Base-by-base conservation (phyloP, 2,888 invertebrate genomes). In the Tinea trinotella region DNA sequence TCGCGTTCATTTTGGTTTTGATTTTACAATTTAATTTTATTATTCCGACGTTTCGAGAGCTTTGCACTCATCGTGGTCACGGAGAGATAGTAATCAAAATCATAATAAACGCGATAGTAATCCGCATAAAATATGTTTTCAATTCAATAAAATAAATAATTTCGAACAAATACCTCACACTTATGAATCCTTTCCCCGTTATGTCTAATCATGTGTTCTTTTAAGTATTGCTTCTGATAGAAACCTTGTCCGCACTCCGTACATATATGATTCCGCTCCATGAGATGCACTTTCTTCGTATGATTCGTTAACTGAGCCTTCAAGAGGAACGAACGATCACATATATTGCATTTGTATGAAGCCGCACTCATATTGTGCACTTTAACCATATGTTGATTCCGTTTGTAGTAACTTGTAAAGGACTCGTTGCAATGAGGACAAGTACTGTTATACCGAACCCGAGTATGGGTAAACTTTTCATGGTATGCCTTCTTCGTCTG, bases 201-300 rank as follows among this genome's bases (percentile, higher is more conserved):
- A 58, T 85, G 84, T 2, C 76, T 79, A 0, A 84, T 65, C 84
- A 82, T 81, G 53, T 85, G 84, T 4, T 82, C 81, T 1, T 82
- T 77, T 1, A 84, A 58, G 0, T 73, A 73, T 7, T 80, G 80
- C 15, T 82, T 82, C 0, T 79, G 75, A 46, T 83, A 83, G 49
- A 84, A 84, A 0, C 78, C 79, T 52, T 76, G 77, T 0, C 80
- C 84, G 50, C 84, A 85, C 10, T 76, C 76, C 0, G 71, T 54
- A n/a, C 83, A 84, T 0, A 71, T 76, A 34, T 83, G 80, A 57
- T 84, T 79, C 0, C 81, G 57, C 15, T 83, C 84, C 82, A 82
- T 81, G 0, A 83, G 53, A 56, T 84, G 84, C 0, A 81, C 78
- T 54, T 80, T 81, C 50, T 83, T 83, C 0, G 81, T 80, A 40